Percentiles rank a stretch among this genome's conserved stretches.
phyloP scores from a whole-genome alignment of 2,797 vertebrate species.

The Prionace glauca region DNA sequence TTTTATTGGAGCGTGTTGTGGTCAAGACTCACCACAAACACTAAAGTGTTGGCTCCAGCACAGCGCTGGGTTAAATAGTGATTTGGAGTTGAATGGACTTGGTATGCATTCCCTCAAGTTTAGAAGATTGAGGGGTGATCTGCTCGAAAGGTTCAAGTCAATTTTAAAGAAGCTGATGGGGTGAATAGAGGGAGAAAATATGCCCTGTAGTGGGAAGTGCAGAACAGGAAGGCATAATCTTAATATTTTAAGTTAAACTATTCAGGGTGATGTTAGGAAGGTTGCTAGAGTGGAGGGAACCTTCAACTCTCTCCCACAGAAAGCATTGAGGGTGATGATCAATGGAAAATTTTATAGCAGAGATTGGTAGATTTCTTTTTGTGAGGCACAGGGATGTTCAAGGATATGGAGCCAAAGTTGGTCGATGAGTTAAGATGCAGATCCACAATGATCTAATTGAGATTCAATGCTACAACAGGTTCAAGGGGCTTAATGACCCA shows the following conservation, averaged over 20 bases:
- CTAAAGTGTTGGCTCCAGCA: too few species aligned
- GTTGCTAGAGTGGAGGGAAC: neutral
- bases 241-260: neutral
- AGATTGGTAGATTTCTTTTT: neutral
- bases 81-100: neutral
- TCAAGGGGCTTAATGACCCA: neutral
- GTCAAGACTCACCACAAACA: too few species aligned
- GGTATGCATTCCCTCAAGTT: neutral
- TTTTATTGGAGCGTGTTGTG: neutral
- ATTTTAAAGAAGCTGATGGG: neutral
- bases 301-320: neutral
- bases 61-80: too few species aligned
- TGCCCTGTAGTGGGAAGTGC: neutral
- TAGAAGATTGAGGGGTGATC: neutral
- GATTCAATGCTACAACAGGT: neutral
- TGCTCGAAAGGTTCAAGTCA: neutral
- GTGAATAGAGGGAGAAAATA: neutral
- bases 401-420: neutral
- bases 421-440: neutral
- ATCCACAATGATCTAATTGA: neutral
- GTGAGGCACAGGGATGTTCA: neutral
- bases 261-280: neutral
- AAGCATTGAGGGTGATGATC: neutral
- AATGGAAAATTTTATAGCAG: neutral
- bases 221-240: neutral